Percentiles rank a stretch among this genome's conserved stretches.
phyloP scores from a whole-genome alignment of 2,113 vertebrate genomes.

The cattle (Bos taurus) region ARS-UCD2.0 NC_037343.1:50475501-50476000 shows the following conservation, averaged over 20 bases:
- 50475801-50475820: background rate
- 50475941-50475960: background rate
- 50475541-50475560: background rate
- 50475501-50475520: background rate
- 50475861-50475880: rapidly evolving
- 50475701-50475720: rapidly evolving
- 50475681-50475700: background rate
- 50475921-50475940: background rate
- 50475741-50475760: background rate
- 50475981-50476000: background rate
- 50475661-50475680: rapidly evolving
- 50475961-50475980: background rate
- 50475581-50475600: too few relatives aligned
- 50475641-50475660: background rate
- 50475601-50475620: rapidly evolving
- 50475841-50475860: background rate
- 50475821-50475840: background rate
- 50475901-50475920: background rate
- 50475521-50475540: background rate
- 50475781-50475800: background rate
- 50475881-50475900: rapidly evolving
- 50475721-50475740: rapidly evolving
- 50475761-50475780: background rate
- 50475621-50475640: rapidly evolving
- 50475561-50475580: background rate